Base-by-base conservation (phyloP, 2,113 vertebrate species). In the Desmodus rotundus region DNA sequence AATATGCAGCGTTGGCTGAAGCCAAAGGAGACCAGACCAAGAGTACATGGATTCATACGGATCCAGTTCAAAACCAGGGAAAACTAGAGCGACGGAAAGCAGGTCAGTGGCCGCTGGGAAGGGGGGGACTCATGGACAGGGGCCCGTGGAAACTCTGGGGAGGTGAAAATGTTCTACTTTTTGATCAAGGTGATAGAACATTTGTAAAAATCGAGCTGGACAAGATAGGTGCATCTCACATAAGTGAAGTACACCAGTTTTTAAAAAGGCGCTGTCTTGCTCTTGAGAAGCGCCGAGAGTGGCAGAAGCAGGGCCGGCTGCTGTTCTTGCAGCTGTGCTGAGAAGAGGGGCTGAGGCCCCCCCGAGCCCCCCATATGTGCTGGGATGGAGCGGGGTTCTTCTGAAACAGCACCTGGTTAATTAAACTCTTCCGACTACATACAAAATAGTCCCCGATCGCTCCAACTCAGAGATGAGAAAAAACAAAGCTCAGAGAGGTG, bases 81-180 rank as follows among this genome's bases (percentile, higher is more conserved):
- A 70, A 47, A 73, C 1, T 1, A 22, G 41, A n/a, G 38, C 17
- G 17, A 47, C 24, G 63, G 63, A 54, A 28, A 41, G 45, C 58
- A 33, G 22, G 16, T 7, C 52, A 19, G 56, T 0, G 0, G 58
- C 20, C 2, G 4, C 45, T 80, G 80, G 45, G 0, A 1, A 11
- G 16, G 38, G 16, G 38, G 19, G 9, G 28, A 4, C 1, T 41
- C 58, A 26, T 12, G 28, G 28, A 33, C 38, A 4, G 11, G 36
- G 13, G 3, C 24, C 31, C 3, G 0, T 0, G 24, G 56, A 54
- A 38, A 36, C 45, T 54, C 52, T 50, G 47, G 47, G 45, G 41
- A 11, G 3, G 47, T 3, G 13, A 36, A 67, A 58, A 58, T 3
- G 16, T 31, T 16, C 72, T n/a, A 0, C 5, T 10, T 68, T 68